Evolutionary conservation across 2,797 vertebrate species (phyloP), one percentile per base, ranked within the genome.

Genomic region (Alexandromys oeconomus): DNA sequence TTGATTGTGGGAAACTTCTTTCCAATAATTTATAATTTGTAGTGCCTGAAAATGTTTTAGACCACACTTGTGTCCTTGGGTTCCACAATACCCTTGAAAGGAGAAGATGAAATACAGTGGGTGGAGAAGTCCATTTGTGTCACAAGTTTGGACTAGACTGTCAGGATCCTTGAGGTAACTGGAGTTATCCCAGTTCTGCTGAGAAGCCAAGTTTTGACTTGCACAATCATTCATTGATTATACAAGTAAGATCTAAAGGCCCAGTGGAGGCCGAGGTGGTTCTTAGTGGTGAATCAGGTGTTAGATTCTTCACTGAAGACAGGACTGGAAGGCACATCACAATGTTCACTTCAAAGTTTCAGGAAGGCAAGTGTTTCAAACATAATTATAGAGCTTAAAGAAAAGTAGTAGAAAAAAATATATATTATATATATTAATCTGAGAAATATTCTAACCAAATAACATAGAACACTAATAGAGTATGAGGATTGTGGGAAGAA

Each of bases 81-180:
- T 71, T 73, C 29, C 5, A 10, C 9, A 87, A 27, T 6, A n/a
- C 6, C n/a, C 78, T 93, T 40, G 25, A 54, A 19, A 37, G 7
- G 11, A 80, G 51, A 48, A 12, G 15, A 43, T 17, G 43, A 46
- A 54, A 15, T 2, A 71, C 29, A 34, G 11, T 23, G 23, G 37
- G 4, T 23, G 7, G 78, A 40, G 12, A 37, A 76, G 10, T 73
- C 8, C n/a, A 78, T 34, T 37, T 80, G 86, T 3, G 63, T 29
- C 11, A 0, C 5, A 11, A 51, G 2, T 29, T 10, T 29, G 40
- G 37, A 10, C 46, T 1, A 51, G 8, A 23, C 34, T 9, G 1
- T 37, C 37, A 21, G 61, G 34, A 94, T 43, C 5, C 0, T 31
- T 25, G 4, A n/a, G 17, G 15, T 61, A 6, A 2, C 6, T 21